Evolutionary conservation across 1,140 invertebrate genomes (phyloP), one percentile per base, ranked within the genome.

Genomic region (Mylabris phalerata): DNA sequence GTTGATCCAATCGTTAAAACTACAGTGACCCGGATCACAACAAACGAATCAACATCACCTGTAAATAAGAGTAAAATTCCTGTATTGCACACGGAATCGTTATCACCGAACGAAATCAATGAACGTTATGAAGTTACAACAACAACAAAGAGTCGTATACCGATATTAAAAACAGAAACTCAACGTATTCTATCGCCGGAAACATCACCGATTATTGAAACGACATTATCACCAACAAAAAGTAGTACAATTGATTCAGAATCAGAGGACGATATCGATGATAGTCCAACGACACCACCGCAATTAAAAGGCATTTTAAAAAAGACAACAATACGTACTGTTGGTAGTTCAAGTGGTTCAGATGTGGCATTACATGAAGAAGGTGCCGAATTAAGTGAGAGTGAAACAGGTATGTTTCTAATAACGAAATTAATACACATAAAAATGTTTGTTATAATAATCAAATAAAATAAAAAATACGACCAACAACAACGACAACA

Each of bases 351-450:
- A 50, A 83, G 81, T 67, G 82, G 80, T 26, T 83, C 81, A 9
- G 82, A 84, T 67, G 77, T 84, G 38, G 82, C 82, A 56, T 74
- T 84, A 39, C 82, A 84, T 71, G 82, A 84, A 73, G 80, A 69
- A 41, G 73, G 73, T 32, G 68, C 67, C 9, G 73, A 74, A 64
- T 60, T 74, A 41, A 75, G 74, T 58, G 73, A 74, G 26, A 71
- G 71, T 55, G 72, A 73, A 59, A 70, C 72, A 68, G 72, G 73
- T 75, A 72, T 60, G 60, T 62, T 59, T 40, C 39, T 19, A 7
- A 7, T 7, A 32, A 32, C 4, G 32, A 32, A 32, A 32, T 32
- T 32, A 32, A 32, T 32, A 32, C 4, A 32, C 4, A 32, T 5
- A 32, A 32, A 32, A 32, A 32, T 7, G 19, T 19, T 19, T 19